Conservation (phyloP, 2,113 vertebrate species). For the Syrrhaptes paradoxus region DNA sequence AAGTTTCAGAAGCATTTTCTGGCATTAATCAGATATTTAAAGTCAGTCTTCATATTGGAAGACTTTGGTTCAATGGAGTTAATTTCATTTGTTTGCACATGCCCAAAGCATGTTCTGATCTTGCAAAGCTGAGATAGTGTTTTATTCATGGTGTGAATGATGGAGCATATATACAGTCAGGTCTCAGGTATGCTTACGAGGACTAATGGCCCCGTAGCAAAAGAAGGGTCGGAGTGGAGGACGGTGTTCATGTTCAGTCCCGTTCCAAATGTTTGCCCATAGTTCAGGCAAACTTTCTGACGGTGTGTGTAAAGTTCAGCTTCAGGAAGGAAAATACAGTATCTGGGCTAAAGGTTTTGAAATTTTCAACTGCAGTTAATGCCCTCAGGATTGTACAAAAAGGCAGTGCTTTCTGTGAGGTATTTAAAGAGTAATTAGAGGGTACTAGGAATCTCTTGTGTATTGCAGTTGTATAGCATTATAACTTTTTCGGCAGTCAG, state of each 20-base stretch:
- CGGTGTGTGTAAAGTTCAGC: background rate
- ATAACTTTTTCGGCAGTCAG: conserved; percentile 21
- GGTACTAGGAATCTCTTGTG: background rate
- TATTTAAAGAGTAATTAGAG: conserved; percentile 23
- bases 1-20: background rate
- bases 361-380: background rate
- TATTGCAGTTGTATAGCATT: background rate
- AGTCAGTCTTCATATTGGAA: background rate
- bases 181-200: background rate
- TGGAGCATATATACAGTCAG: background rate
- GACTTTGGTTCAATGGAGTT: background rate
- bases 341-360: background rate
- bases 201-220: background rate
- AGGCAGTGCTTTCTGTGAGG: background rate
- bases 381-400: background rate
- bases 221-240: background rate
- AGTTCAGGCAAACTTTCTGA: background rate
- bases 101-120: background rate
- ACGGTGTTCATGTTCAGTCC: background rate
- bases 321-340: background rate
- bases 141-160: background rate
- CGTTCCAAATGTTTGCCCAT: background rate
- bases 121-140: background rate
- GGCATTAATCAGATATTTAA: background rate
- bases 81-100: background rate